Evolutionary conservation across 2,888 invertebrate genomes (phyloP).

Genomic region (Lycocerus yunnanus): DNA sequence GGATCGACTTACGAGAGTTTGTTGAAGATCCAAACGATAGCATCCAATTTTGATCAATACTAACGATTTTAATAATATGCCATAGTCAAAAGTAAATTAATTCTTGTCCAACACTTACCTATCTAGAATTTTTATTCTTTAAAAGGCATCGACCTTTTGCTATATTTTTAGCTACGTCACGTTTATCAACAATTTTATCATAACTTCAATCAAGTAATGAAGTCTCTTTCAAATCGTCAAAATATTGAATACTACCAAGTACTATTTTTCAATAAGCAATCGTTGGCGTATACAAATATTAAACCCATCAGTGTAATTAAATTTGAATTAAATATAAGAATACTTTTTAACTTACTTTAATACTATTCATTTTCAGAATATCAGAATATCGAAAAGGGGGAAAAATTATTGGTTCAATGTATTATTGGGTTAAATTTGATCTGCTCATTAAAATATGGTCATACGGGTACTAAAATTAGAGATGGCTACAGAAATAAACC

Average conservation of each 20-base stretch:
- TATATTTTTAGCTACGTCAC: neutral
- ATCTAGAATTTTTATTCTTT: neutral
- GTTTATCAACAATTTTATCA: neutral
- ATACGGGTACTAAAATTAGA: conserved; percentile 25
- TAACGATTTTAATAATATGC: neutral
- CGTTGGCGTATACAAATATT: neutral
- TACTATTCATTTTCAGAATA: no score
- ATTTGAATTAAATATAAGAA: neutral
- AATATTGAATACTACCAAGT: neutral
- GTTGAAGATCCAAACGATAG: conserved; percentile 12
- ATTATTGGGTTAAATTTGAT: neutral
- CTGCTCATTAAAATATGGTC: conserved; percentile 9
- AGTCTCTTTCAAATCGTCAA: neutral
- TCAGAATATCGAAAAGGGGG: no score
- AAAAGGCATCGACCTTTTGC: neutral
- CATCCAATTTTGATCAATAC: conserved; percentile 1
- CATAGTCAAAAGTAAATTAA: neutral
- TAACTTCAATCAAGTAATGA: neutral
- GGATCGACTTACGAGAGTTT: neutral
- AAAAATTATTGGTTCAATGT: neutral
- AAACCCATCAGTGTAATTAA: neutral
- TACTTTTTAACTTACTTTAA: no score
- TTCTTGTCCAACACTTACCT: neutral
- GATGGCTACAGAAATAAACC: conserved; percentile 21
- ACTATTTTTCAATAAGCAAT: neutral